A percentile compares a stretch with the other conserved stretches of the same genome.
These are phyloP conservation scores for Callosobruchus maculatus DNA, from an alignment of 2,888 invertebrate genomes.

Conservation along the genomic window DNA sequence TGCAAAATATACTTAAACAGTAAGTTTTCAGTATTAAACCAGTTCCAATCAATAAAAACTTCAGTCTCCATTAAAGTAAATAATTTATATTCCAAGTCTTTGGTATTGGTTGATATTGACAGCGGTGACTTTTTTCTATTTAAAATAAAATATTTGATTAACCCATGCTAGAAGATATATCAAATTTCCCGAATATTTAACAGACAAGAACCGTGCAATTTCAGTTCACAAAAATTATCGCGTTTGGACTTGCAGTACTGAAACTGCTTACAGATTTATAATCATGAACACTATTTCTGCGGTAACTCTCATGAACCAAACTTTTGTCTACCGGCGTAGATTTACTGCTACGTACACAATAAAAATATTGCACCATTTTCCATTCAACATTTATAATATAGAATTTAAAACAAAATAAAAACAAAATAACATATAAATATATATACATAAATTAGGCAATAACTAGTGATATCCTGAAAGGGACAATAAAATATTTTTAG, in stretches of 20 bases:
- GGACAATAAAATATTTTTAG: background rate
- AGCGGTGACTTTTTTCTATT: too few species aligned
- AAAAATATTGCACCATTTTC: conserved; percentile 34
- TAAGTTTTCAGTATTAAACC: too few species aligned
- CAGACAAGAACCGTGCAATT: background rate
- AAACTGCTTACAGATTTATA: background rate
- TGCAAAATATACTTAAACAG: too few species aligned
- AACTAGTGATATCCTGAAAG: conserved; percentile 23
- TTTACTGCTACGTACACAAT: conserved; percentile 5
- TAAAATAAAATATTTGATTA: too few species aligned
- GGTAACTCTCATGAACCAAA: background rate
- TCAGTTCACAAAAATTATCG: background rate
- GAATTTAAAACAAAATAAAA: conserved; percentile 26
- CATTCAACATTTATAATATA: conserved; percentile 20
- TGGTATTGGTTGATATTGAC: too few species aligned
- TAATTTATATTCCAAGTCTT: too few species aligned
- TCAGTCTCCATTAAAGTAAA: too few species aligned
- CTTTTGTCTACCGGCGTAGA: background rate
- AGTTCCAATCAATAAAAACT: too few species aligned
- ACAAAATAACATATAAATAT: conserved; percentile 38
- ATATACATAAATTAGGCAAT: conserved; percentile 32
- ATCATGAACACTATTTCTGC: background rate
- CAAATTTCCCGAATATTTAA: background rate
- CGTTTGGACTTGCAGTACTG: background rate
- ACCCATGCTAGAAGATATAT: background rate